Base-by-base conservation (phyloP, 2,888 invertebrate genomes). In the Euzophera pinguis region DNA sequence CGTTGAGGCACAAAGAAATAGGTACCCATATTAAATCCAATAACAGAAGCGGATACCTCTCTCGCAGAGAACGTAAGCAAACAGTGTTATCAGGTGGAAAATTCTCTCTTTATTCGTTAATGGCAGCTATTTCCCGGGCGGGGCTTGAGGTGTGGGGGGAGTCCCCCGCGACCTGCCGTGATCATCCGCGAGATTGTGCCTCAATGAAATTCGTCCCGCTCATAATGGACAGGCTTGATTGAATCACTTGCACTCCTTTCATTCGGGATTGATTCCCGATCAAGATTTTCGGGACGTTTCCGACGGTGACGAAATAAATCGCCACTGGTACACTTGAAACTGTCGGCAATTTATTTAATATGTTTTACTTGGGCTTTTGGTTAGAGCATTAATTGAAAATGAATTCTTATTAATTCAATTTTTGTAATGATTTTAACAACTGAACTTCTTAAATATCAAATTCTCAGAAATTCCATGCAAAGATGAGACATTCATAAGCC, bases 221-320 rank as follows among this genome's bases (percentile, higher is more conserved):
- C 69, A 73, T 81, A 82, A 84, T 82, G 77, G 82, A 73, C 75
- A 71, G 61, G 66, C 56, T 63, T 78, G 82, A 83, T 83, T 81
- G 78, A 78, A 83, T 82, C 78, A 75, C 72, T 71, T 65, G 72
- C 71, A 64, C 71, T 70, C 78, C 72, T 78, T 81, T 83, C 75
- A 78, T 54, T 63, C 69, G 59, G 64, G 72, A 80, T 79, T 72
- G 78, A 76, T 78, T 72, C 65, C 57, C 65, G 70, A 78, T 78
- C 75, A 71, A 72, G 64, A 69, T 71, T 69, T 64, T 63, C 57
- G 55, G 50, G 47, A 48, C 58, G 58, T 62, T 69, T 66, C 64
- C 67, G 62, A 58, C 55, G 59, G 61, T 59, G 65, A 57, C 62
- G 63, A 62, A 61, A 34, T 47, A 54, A 49, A 37, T 35, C 48